Conservation (phyloP, 2,797 vertebrate species). For the Fratercula arctica region DNA sequence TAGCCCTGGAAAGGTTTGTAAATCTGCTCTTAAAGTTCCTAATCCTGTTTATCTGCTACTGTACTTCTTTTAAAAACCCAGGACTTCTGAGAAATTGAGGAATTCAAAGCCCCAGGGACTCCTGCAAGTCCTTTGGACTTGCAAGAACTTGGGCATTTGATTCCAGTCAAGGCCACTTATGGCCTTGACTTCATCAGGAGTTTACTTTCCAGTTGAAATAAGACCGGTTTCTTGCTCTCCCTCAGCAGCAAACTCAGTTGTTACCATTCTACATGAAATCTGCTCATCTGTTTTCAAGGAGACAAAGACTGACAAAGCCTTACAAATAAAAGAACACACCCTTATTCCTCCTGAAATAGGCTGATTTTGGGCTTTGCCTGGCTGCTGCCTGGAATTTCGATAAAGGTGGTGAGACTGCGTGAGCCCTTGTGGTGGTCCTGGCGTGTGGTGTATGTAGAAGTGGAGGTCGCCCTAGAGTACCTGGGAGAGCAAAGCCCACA, state of each 20-base stretch:
- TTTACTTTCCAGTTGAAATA: not conserved
- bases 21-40: constrained; percentile 2
- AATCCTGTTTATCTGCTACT: constrained; percentile 54
- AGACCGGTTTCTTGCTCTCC: not conserved
- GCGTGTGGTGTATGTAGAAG: not conserved
- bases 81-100: constrained; percentile 33
- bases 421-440: not conserved
- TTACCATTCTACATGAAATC: not conserved
- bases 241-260: not conserved
- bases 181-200: not conserved
- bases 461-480: not conserved
- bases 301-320: not conserved
- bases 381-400: not conserved
- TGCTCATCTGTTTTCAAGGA: not conserved
- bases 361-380: not conserved
- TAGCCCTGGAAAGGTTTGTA: constrained; percentile 22
- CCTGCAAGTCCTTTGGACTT: not conserved
- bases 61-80: constrained; percentile 16
- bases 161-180: not conserved
- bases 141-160: not conserved
- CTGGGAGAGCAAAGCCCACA: not conserved
- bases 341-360: not conserved
- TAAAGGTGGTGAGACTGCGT: not conserved
- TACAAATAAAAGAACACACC: not conserved
- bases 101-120: not conserved